Evolutionary conservation across 2,888 invertebrate genomes (phyloP), one percentile per base, ranked within the genome.

Genomic region (Cephus spinipes): DNA sequence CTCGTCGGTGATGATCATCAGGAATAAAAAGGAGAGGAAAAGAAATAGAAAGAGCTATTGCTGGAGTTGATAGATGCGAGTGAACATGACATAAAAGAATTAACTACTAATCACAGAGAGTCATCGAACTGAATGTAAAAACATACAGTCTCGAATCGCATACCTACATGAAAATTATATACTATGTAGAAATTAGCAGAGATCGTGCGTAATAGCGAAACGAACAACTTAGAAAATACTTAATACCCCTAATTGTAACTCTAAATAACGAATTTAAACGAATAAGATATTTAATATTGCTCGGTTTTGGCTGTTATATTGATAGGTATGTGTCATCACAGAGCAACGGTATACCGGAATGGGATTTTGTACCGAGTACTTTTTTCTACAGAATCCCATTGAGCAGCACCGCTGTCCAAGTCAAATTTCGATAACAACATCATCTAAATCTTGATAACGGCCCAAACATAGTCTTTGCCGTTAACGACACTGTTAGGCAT

Each of bases 221-320:
- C 76, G 73, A 79, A 76, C 40, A 77, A 77, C 76, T 73, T 80
- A 79, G 76, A 75, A 74, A 77, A 76, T 79, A 77, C 79, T 77
- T 77, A 71, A 75, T 32, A 78, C 73, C 76, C 73, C 78, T 84
- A 82, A 83, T 80, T 81, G 81, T 84, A 84, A 84, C 81, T 82
- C 82, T 81, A 80, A 83, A 80, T 82, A 82, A 85, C 83, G 83
- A 83, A 83, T 85, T 83, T 82, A 81, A 84, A 79, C 79, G 79
- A 79, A 80, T 81, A 83, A 84, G 80, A 79, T 85, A 84, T 83
- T 83, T 82, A 84, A 83, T 76, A 83, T 82, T 84, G 85, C 84
- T 85, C 84, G 85, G 85, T 85, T 83, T 83, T 85, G 83, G 83
- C 85, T 85, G 84, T 84, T 84, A 85, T 79, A 83, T 83, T 81